Percentiles rank a stretch among this genome's conserved stretches.
phyloP scores from a whole-genome alignment of 2,113 vertebrate genomes.

The Caracal caracal region DNA sequence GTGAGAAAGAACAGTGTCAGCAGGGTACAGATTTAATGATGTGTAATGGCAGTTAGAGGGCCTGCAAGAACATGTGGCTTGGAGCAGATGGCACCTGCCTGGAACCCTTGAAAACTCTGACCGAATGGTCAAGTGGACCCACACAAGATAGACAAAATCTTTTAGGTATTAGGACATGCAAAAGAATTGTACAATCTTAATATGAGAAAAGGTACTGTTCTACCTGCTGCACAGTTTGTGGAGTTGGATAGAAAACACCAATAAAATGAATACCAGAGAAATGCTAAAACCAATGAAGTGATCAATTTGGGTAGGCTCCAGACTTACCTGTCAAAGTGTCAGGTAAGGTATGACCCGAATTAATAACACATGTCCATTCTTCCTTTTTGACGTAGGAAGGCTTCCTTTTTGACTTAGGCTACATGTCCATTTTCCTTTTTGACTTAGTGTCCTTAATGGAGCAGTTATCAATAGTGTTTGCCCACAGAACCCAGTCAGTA shows the following conservation, averaged over 20 bases:
- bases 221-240: background rate
- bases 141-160: background rate
- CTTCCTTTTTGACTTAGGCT: background rate
- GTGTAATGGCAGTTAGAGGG: background rate
- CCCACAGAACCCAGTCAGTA: background rate
- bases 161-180: background rate
- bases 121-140: background rate
- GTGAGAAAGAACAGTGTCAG: background rate
- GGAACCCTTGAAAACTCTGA: background rate
- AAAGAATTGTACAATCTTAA: background rate
- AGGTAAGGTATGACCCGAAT: background rate
- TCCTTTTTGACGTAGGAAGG: background rate
- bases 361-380: too few species aligned
- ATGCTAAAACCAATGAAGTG: background rate
- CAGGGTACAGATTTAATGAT: background rate
- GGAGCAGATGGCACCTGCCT: background rate
- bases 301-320: background rate
- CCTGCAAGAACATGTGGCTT: background rate
- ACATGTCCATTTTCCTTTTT: background rate
- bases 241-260: background rate
- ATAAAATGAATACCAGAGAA: background rate
- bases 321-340: background rate
- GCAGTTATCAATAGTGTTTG: background rate
- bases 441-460: background rate
- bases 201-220: background rate